These are phyloP conservation scores for Drosophila asahinai DNA, from an alignment of 1,140 invertebrate genomes.

Conservation along the genomic window DNA sequence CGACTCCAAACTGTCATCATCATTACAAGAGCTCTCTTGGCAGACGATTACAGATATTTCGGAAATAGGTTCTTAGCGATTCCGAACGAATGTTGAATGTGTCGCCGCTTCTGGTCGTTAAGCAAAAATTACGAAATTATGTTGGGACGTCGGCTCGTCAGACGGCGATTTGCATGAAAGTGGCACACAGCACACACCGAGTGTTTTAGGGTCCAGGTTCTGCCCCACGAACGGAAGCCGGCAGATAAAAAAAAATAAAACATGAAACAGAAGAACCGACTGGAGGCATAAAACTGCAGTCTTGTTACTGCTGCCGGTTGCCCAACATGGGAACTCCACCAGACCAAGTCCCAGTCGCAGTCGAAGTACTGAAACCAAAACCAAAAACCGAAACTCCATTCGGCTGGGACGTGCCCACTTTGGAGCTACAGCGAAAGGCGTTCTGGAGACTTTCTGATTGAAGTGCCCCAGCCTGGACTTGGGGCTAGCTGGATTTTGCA, in stretches of 20 bases:
- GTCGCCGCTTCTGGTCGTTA: slow-evolving; percentile 26
- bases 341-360: slow-evolving; percentile 17
- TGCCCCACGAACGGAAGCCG: slow-evolving; percentile 62
- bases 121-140: slow-evolving; percentile 70
- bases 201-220: slow-evolving; percentile 39
- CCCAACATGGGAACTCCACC: slow-evolving; percentile 62
- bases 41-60: slow-evolving; percentile 26
- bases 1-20: slow-evolving; percentile 8
- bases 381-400: slow-evolving; percentile 15
- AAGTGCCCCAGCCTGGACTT: slow-evolving; percentile 59
- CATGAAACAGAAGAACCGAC: slow-evolving; percentile 34
- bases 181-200: slow-evolving; percentile 59
- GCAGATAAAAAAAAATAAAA: slow-evolving; percentile 53
- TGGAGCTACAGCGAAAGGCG: slow-evolving; percentile 46
- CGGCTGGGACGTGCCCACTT: slow-evolving; percentile 29
- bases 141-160: slow-evolving; percentile 58
- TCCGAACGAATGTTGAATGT: slow-evolving; percentile 37
- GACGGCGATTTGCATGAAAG: slow-evolving; percentile 77
- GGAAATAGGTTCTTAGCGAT: slow-evolving; percentile 50
- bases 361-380: slow-evolving; percentile 8
- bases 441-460: slow-evolving; percentile 73
- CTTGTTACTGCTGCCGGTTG: slow-evolving; percentile 49
- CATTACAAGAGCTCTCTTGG: slow-evolving; percentile 1
- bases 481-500: slow-evolving; percentile 58
- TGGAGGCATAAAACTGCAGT: slow-evolving; percentile 54